Evolutionary conservation across 2,888 invertebrate species (phyloP).

Genomic region (Fragum whitleyi): DNA sequence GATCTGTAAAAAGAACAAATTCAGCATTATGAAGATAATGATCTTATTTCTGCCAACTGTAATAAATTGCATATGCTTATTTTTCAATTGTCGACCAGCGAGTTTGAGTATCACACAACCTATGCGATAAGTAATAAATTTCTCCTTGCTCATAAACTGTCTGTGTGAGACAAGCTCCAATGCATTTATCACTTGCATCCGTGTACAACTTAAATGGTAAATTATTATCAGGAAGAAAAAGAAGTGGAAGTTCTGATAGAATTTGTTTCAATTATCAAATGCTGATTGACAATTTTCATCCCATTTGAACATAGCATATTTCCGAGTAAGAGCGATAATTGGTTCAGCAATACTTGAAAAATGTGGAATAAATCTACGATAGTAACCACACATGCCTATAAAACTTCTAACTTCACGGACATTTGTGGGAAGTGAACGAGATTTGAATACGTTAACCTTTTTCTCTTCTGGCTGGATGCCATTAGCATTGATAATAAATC

Average conservation of each 20-base stretch:
- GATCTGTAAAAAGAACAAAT: conserved; percentile 38
- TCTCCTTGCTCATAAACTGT: not conserved
- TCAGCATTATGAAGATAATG: conserved; percentile 39
- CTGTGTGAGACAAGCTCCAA: conserved; percentile 24
- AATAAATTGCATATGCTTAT: conserved; percentile 37
- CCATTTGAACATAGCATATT: conserved; percentile 34
- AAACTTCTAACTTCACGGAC: not conserved
- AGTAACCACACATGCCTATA: not conserved
- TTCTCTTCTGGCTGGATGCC: conserved; percentile 41
- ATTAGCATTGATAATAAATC: conserved; percentile 34
- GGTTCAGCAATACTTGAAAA: too few relatives aligned
- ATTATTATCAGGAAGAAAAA: conserved; percentile 15
- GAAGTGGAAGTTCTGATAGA: conserved; percentile 8
- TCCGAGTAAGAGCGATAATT: conserved; percentile 17
- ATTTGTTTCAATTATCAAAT: conserved; percentile 26
- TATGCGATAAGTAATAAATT: conserved; percentile 38
- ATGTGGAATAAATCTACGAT: too few relatives aligned
- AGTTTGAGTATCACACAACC: conserved; percentile 38
- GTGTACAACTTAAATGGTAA: conserved; percentile 24
- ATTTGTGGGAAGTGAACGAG: conserved; percentile 34
- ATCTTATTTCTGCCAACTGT: conserved; percentile 34
- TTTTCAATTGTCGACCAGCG: conserved; percentile 42
- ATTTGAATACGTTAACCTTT: conserved; percentile 34
- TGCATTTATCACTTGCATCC: conserved; percentile 27
- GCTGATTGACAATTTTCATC: conserved; percentile 8